Conservation (phyloP, 2,113 vertebrate species). For the Hiodon tergisus region DNA sequence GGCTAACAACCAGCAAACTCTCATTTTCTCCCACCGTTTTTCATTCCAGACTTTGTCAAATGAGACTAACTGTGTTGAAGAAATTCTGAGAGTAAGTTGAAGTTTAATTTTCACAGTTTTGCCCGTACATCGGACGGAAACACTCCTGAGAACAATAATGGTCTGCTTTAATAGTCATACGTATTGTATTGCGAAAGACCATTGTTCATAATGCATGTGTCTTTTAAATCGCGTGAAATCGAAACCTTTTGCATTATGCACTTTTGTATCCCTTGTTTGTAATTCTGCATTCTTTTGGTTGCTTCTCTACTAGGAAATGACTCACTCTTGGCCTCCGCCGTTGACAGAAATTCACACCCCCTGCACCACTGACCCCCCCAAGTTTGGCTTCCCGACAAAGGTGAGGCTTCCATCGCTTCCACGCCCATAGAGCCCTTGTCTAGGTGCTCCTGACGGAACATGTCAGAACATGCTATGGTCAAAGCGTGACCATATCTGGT, state of each 20-base stretch:
- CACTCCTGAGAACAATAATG: not conserved
- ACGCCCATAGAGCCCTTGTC: not conserved
- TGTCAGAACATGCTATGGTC: not conserved
- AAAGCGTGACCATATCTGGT: not conserved
- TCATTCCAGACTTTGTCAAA: slow-evolving; percentile 61
- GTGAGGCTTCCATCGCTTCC: slow-evolving; percentile 50
- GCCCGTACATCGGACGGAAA: too few relatives aligned
- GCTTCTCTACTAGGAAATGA: slow-evolving; percentile 79
- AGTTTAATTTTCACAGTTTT: too few relatives aligned
- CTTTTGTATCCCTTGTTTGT: not conserved
- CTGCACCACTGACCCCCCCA: slow-evolving; percentile 66
- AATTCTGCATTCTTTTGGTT: slow-evolving; percentile 4
- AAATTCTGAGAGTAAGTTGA: slow-evolving; percentile 81
- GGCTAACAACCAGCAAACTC: not conserved
- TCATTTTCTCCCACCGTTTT: not conserved
- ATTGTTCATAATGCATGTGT: too few relatives aligned
- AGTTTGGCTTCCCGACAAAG: slow-evolving; percentile 71
- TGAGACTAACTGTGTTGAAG: slow-evolving; percentile 79
- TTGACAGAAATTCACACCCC: slow-evolving; percentile 79
- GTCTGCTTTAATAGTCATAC: too few relatives aligned
- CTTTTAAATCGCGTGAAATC: too few relatives aligned
- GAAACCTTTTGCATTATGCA: too few relatives aligned
- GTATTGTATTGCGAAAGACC: too few relatives aligned
- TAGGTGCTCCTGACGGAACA: not conserved
- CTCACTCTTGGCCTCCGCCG: slow-evolving; percentile 84